Percentiles rank a stretch among this genome's conserved stretches.
phyloP scores from a whole-genome alignment of 1,140 invertebrate genomes.

The Spodoptera litura region DNA sequence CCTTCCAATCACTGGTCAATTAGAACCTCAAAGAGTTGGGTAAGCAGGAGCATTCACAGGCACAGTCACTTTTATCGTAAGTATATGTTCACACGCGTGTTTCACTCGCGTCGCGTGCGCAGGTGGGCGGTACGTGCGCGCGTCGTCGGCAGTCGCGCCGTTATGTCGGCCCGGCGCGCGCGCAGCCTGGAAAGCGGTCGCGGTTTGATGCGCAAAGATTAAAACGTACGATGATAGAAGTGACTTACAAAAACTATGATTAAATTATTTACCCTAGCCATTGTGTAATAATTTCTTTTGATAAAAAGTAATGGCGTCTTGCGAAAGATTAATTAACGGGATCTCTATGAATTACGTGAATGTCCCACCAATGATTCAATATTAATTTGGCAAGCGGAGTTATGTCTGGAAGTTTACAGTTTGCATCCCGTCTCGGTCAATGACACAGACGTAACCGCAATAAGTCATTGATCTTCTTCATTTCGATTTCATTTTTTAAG shows the following conservation, averaged over 20 bases:
- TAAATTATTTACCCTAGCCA: too few relatives aligned
- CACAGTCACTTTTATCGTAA: conserved; percentile 43
- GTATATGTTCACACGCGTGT: conserved; percentile 44
- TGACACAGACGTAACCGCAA: conserved; percentile 11
- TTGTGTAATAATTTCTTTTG: conserved; percentile 32
- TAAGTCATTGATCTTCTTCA: conserved; percentile 13
- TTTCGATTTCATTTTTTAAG: conserved; percentile 9
- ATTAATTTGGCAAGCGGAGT: conserved; percentile 4
- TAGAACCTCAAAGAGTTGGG: neutral
- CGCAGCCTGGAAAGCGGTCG: conserved; percentile 52
- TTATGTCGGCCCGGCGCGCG: conserved; percentile 45
- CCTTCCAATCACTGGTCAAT: neutral
- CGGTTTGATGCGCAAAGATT: conserved; percentile 48
- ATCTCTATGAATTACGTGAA: conserved; percentile 21
- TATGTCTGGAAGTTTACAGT: conserved; percentile 2
- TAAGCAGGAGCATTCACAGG: conserved; percentile 20
- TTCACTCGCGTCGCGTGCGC: conserved; percentile 40
- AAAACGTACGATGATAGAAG: conserved; percentile 11
- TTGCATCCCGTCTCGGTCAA: neutral
- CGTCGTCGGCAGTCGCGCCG: conserved; percentile 36
- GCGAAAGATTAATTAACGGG: conserved; percentile 34
- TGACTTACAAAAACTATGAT: conserved; percentile 20
- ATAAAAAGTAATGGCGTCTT: conserved; percentile 3
- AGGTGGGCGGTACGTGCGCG: conserved; percentile 20
- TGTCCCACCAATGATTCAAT: neutral